Evolutionary conservation across 2,888 invertebrate species (phyloP).

Genomic region (Calameuta pallipes): DNA sequence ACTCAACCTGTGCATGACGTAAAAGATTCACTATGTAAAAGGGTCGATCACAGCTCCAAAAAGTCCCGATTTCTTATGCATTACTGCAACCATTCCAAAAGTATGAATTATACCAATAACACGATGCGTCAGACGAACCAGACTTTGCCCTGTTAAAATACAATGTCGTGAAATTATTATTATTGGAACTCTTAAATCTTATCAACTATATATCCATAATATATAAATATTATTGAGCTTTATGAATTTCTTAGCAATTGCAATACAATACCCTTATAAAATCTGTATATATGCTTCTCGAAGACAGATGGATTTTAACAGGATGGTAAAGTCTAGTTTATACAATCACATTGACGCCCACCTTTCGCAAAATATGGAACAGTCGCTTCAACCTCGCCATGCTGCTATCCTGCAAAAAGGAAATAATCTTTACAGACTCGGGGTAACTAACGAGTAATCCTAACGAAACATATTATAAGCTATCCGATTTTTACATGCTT

Average conservation of each 20-base stretch:
- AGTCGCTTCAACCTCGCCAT: slow-evolving; percentile 44
- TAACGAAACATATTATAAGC: neutral
- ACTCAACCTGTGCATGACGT: slow-evolving; percentile 56
- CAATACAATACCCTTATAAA: neutral
- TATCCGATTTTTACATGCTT: neutral
- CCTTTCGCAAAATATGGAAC: slow-evolving; percentile 44
- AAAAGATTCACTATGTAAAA: slow-evolving; percentile 41
- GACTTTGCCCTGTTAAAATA: slow-evolving; percentile 31
- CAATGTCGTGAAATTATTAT: neutral
- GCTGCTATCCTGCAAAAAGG: slow-evolving; percentile 56
- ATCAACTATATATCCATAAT: neutral
- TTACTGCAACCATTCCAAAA: slow-evolving; percentile 49
- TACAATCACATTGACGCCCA: slow-evolving; percentile 46
- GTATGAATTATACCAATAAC: slow-evolving; percentile 32
- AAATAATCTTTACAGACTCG: slow-evolving; percentile 51
- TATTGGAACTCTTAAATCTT: neutral
- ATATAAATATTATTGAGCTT: neutral
- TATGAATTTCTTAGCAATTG: neutral
- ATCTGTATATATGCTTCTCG: neutral
- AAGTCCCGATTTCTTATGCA: slow-evolving; percentile 42
- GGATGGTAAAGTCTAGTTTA: slow-evolving; percentile 30
- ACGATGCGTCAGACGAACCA: slow-evolving; percentile 40
- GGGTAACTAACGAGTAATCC: slow-evolving; percentile 39
- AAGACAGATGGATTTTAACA: slow-evolving; percentile 21
- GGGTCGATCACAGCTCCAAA: slow-evolving; percentile 43